phyloP scores from a whole-genome alignment of 2,888 invertebrate genomes.

The Dolichopus griseipennis region DNA sequence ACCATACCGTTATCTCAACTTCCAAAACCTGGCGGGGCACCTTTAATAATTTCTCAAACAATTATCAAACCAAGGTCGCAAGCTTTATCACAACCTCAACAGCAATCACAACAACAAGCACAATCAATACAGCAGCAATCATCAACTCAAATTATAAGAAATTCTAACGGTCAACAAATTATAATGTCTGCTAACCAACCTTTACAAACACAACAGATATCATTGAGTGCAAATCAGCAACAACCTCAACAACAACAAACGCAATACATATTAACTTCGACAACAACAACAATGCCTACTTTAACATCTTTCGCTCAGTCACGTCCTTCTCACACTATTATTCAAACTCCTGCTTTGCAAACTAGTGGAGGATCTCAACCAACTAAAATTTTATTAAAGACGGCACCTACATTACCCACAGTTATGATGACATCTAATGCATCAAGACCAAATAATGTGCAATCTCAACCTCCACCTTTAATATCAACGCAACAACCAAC shows the following conservation, averaged over 20 bases:
- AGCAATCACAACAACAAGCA: conserved; percentile 25
- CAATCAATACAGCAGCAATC: conserved; percentile 11
- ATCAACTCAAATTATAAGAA: conserved; percentile 17
- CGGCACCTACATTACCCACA: conserved; percentile 36
- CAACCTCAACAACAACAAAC: conserved; percentile 26
- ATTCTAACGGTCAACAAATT: conserved; percentile 7
- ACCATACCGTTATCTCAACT: conserved; percentile 17
- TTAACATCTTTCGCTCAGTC: conserved; percentile 37
- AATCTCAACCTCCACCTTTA: conserved; percentile 39
- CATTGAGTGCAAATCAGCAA: conserved; percentile 19
- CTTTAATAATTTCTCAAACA: conserved; percentile 42
- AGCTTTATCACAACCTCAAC: conserved; percentile 22
- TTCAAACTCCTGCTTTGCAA: conserved; percentile 31
- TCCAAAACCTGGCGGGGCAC: conserved; percentile 28
- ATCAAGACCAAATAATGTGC: conserved; percentile 19
- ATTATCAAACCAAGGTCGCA: conserved; percentile 35
- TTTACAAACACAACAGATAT: conserved; percentile 7
- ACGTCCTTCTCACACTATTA: conserved; percentile 32
- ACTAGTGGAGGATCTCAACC: conserved; percentile 31
- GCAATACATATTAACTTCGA: conserved; percentile 36
- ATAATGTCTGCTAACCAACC: not conserved
- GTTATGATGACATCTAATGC: conserved; percentile 34
- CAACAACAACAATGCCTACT: conserved; percentile 34
- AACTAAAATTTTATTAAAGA: conserved; percentile 42
- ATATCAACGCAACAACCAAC: conserved; percentile 38